Base-by-base conservation (phyloP, 1,140 invertebrate species). In the Goniozus legneri region DNA sequence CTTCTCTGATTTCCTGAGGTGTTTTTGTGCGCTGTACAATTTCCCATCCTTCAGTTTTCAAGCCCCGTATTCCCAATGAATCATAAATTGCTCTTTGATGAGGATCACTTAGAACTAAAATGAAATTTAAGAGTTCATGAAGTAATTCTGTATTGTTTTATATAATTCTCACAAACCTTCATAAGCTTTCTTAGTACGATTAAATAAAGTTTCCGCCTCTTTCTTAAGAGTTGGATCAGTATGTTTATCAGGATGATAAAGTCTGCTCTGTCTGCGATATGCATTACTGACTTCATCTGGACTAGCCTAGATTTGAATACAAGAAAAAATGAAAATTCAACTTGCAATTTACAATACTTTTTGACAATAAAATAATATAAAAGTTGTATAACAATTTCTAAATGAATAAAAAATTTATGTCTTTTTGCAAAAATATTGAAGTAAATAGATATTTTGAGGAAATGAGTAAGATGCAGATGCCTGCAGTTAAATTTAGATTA, bases 161-260 rank as follows among this genome's bases (percentile, higher is more conserved):
- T 33, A 21, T 18, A 33, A 39, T n/a, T n/a, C n/a, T n/a, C n/a
- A 57, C 60, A 51, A 73, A 90, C 94, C 89, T 84, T 97, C 92
- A 77, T 97, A 93, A 7, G 93, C 94, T 59, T 84, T 87, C 67
- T 95, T 96, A 0, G 88, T 88, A 71, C 92, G 90, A 66, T 91
- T 91, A 66, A 97, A 97, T 56, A 97, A 78, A 39, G 86, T 73
- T 73, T 96, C 93, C 2, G 95, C 95, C 75, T 92, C 85, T 62
- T 86, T 87, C 64, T 94, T 92, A 35, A 83, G 79, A 1, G 80
- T 80, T 12, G 86, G 83, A 62, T 92, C 85, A 6, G 79, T 72
- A 75, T 97, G 94, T 74, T 97, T 98, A 66, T 98, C 95, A 6
- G 95, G 95, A 77, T 97, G 95, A 64, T 94, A 97, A 40, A 94